Percentiles rank a stretch among this genome's conserved stretches.
phyloP scores from a whole-genome alignment of 2,888 invertebrate genomes.

The Drosophila antonietae region DNA sequence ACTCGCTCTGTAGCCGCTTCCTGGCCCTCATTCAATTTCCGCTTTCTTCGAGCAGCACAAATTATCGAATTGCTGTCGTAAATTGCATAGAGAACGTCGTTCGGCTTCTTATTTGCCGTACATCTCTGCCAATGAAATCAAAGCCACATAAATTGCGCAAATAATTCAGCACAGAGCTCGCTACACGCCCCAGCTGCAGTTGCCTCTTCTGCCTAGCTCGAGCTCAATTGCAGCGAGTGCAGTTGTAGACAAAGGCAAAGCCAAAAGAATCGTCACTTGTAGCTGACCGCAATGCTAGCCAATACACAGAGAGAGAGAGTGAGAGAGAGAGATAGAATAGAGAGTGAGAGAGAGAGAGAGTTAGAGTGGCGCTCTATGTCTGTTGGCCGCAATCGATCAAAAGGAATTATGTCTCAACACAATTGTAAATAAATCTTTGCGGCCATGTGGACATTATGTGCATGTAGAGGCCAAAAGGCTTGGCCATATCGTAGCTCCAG shows the following conservation, averaged over 20 bases:
- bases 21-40: not conserved
- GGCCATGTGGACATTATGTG: slow-evolving; percentile 78
- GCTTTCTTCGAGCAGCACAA: slow-evolving; percentile 40
- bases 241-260: slow-evolving; percentile 44
- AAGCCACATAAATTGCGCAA: slow-evolving; percentile 75
- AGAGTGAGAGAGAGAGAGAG: not conserved
- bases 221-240: slow-evolving; percentile 39
- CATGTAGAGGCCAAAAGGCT: slow-evolving; percentile 63
- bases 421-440: slow-evolving; percentile 80
- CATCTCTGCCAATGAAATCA: slow-evolving; percentile 70
- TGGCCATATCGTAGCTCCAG: slow-evolving; percentile 44
- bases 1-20: not conserved
- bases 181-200: not conserved
- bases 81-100: slow-evolving; percentile 46
- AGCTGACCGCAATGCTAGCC: slow-evolving; percentile 60
- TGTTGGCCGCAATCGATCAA: slow-evolving; percentile 71
- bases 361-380: slow-evolving; percentile 7
- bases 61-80: slow-evolving; percentile 70
- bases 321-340: not conserved
- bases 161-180: slow-evolving; percentile 61
- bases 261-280: slow-evolving; percentile 77
- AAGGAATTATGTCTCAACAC: slow-evolving; percentile 80
- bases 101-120: slow-evolving; percentile 21
- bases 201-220: not conserved
- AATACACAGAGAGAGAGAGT: not conserved